These are phyloP conservation scores for Bombus huntii DNA, from an alignment of 1,140 invertebrate genomes.

Conservation along the genomic window DNA sequence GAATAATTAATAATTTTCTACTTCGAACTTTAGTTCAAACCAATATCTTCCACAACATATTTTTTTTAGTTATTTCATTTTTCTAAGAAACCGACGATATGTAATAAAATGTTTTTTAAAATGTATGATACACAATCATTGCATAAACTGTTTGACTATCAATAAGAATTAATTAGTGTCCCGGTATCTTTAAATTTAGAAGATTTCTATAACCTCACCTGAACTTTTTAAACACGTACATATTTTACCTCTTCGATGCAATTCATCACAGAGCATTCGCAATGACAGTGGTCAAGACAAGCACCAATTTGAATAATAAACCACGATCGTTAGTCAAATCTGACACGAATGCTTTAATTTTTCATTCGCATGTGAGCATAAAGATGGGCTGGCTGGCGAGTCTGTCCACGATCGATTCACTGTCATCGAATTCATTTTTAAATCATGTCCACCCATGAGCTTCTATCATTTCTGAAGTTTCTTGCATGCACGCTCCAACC, in stretches of 20 bases:
- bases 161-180: too few species aligned
- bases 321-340: conserved; percentile 71
- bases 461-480: neutral
- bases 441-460: conserved; percentile 19
- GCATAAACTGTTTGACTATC: too few species aligned
- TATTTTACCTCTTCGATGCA: neutral
- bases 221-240: neutral
- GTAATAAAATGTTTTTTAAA: too few species aligned
- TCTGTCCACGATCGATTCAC: conserved; percentile 43
- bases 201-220: neutral
- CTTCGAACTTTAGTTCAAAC: too few species aligned
- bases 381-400: conserved; percentile 10
- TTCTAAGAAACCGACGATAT: too few species aligned
- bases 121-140: too few species aligned
- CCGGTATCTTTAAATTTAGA: neutral
- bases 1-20: too few species aligned
- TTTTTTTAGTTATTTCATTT: too few species aligned
- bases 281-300: conserved; percentile 64
- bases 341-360: conserved; percentile 76
- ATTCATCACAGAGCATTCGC: conserved; percentile 73
- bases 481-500: neutral
- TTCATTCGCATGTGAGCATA: conserved; percentile 61
- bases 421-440: conserved; percentile 57
- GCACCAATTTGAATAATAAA: conserved; percentile 75
- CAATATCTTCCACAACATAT: too few species aligned